Conservation (phyloP, 1,140 invertebrate genomes). For the Ostrea denselamellosa region DNA sequence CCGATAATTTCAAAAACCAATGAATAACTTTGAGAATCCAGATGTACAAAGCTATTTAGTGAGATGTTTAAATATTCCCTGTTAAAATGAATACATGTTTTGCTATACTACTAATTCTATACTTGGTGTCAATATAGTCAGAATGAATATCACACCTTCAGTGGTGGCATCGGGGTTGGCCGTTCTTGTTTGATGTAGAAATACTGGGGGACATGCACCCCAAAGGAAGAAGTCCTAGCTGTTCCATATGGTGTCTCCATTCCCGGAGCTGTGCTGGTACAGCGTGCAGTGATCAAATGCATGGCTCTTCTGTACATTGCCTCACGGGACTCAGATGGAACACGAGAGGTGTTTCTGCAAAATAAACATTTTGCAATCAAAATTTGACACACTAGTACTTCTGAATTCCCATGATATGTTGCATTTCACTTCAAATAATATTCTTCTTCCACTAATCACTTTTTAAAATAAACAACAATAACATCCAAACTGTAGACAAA, state of each 20-base stretch:
- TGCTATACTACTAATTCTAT: background rate
- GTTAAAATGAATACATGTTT: no score
- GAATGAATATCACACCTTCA: constrained; percentile 63
- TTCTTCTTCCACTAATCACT: background rate
- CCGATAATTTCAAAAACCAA: background rate
- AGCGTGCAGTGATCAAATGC: constrained; percentile 63
- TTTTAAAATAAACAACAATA: no score
- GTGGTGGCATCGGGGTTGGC: constrained; percentile 67
- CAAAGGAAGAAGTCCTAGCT: constrained; percentile 55
- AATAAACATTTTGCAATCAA: background rate
- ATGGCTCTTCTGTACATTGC: constrained; percentile 65
- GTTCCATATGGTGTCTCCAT: constrained; percentile 57
- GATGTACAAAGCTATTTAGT: no score
- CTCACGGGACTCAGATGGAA: constrained; percentile 56
- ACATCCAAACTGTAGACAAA: no score
- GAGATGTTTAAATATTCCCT: no score
- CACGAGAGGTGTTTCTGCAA: constrained; percentile 55
- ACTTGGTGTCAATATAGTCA: background rate
- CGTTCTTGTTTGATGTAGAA: constrained; percentile 70
- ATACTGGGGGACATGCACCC: constrained; percentile 63
- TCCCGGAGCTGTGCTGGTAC: constrained; percentile 55
- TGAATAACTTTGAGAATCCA: no score
- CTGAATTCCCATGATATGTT: background rate
- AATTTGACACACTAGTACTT: no score
- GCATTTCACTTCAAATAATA: background rate